A percentile compares a stretch with the other conserved stretches of the same genome.
Evolutionary conservation across 1,140 invertebrate species (phyloP).

Genomic region (Drosophila ananassae): DNA sequence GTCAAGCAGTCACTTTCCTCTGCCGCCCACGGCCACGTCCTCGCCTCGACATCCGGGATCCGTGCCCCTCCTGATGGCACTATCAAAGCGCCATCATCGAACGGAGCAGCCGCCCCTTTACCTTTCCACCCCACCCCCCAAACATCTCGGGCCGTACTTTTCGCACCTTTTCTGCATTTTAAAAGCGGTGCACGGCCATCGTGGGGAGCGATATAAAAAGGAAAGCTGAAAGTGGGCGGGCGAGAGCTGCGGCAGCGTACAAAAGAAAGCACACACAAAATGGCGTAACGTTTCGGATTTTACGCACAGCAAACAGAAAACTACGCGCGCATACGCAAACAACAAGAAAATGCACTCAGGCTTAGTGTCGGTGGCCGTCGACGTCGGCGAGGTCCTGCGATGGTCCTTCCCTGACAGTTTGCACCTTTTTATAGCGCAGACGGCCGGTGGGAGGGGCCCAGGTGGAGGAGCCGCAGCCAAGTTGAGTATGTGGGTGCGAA

Average conservation of each 20-base stretch:
- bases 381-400: slow-evolving; percentile 38
- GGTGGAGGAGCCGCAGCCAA: slow-evolving; percentile 5
- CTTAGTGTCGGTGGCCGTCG: slow-evolving; percentile 78
- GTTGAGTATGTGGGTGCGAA: slow-evolving; percentile 60
- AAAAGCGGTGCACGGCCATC: slow-evolving; percentile 35
- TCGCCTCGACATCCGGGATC: neutral
- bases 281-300: slow-evolving; percentile 82
- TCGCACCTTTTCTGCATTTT: slow-evolving; percentile 82
- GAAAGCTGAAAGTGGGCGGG: slow-evolving; percentile 1
- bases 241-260: slow-evolving; percentile 25
- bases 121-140: neutral
- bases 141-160: slow-evolving; percentile 49
- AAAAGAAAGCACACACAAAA: slow-evolving; percentile 82
- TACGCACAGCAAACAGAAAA: slow-evolving; percentile 80
- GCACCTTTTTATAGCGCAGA: slow-evolving; percentile 68
- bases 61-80: slow-evolving; percentile 20
- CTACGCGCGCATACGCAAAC: slow-evolving; percentile 80
- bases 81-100: slow-evolving; percentile 69
- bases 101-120: slow-evolving; percentile 21
- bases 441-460: neutral
- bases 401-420: slow-evolving; percentile 60
- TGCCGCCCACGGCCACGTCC: neutral
- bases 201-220: slow-evolving; percentile 22
- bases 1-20: neutral
- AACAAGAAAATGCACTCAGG: slow-evolving; percentile 83